A percentile compares a stretch with the other conserved stretches of the same genome.
These are phyloP conservation scores for Harpalus rufipes DNA, from an alignment of 2,888 invertebrate genomes.

Conservation along the genomic window DNA sequence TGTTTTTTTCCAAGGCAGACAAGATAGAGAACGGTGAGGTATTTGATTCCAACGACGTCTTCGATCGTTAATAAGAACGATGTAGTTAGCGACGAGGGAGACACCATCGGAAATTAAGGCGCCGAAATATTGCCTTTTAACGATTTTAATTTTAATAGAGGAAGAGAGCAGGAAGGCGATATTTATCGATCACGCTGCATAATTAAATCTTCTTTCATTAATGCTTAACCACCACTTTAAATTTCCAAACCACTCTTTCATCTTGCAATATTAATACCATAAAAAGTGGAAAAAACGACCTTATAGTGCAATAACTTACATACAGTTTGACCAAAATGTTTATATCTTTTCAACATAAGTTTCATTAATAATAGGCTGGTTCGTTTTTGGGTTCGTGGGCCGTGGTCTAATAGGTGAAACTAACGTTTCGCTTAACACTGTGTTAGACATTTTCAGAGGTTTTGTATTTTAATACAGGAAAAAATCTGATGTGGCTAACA, in stretches of 20 bases:
- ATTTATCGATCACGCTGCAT: conserved; percentile 55
- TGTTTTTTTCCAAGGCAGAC: conserved; percentile 53
- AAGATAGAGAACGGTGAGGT: background rate
- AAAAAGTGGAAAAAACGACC: background rate
- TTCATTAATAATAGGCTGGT: too few species aligned
- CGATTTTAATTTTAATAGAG: conserved; percentile 63
- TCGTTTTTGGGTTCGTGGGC: too few species aligned
- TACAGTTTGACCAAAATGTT: too few species aligned
- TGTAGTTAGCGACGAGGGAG: conserved; percentile 53
- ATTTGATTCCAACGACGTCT: conserved; percentile 58
- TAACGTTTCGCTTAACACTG: too few species aligned
- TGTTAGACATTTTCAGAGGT: too few species aligned
- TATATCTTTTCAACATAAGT: too few species aligned
- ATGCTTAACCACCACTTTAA: conserved; percentile 19
- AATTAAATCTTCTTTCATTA: conserved; percentile 51
- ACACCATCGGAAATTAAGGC: conserved; percentile 61
- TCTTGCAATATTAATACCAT: background rate
- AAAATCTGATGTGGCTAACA: too few species aligned
- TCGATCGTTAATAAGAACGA: conserved; percentile 63
- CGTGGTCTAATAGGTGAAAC: too few species aligned
- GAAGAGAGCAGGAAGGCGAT: conserved; percentile 37
- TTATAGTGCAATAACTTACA: too few species aligned
- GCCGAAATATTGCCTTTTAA: conserved; percentile 60
- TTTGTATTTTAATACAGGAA: too few species aligned
- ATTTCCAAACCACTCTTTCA: background rate